Conservation (phyloP, 1,140 invertebrate genomes). For the Atopsyche davidsoni region DNA sequence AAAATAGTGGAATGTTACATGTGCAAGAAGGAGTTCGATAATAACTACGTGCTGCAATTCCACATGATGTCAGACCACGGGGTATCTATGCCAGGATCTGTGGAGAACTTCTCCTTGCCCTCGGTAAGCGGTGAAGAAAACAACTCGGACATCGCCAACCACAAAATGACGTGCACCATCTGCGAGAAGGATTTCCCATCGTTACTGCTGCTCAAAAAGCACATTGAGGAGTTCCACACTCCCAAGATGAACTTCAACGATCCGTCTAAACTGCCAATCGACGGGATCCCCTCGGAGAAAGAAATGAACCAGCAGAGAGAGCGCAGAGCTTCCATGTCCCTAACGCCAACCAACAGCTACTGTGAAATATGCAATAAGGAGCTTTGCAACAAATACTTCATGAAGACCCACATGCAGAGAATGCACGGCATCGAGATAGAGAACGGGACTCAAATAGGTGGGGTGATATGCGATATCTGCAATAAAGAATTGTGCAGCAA, state of each 20-base stretch:
- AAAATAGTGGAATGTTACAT: slow-evolving; percentile 51
- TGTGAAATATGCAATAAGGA: slow-evolving; percentile 99
- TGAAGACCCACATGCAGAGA: slow-evolving; percentile 99
- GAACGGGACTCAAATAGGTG: slow-evolving; percentile 82
- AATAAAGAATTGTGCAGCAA: slow-evolving; percentile 97
- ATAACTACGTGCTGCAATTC: slow-evolving; percentile 50
- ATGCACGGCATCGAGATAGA: slow-evolving; percentile 98
- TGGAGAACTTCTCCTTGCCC: slow-evolving; percentile 25
- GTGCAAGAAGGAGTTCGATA: slow-evolving; percentile 58
- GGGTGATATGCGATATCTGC: slow-evolving; percentile 93
- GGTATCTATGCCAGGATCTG: slow-evolving; percentile 24
- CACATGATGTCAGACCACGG: slow-evolving; percentile 59
- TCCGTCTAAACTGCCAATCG: slow-evolving; percentile 9
- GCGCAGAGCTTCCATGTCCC: slow-evolving; percentile 30
- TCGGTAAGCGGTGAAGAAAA: slow-evolving; percentile 20
- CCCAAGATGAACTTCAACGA: slow-evolving; percentile 20
- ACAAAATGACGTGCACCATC: slow-evolving; percentile 23
- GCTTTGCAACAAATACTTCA: slow-evolving; percentile 98
- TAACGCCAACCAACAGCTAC: slow-evolving; percentile 76
- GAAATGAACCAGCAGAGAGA: slow-evolving; percentile 23
- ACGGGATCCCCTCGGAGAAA: slow-evolving; percentile 21
- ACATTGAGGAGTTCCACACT: slow-evolving; percentile 28
- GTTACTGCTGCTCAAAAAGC: slow-evolving; percentile 33
- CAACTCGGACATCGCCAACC: slow-evolving; percentile 23
- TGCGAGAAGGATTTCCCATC: slow-evolving; percentile 36